A percentile compares a stretch with the other conserved stretches of the same genome.
phyloP scores from a whole-genome alignment of 2,888 invertebrate genomes.

The Ceraclea dissimilis region DNA sequence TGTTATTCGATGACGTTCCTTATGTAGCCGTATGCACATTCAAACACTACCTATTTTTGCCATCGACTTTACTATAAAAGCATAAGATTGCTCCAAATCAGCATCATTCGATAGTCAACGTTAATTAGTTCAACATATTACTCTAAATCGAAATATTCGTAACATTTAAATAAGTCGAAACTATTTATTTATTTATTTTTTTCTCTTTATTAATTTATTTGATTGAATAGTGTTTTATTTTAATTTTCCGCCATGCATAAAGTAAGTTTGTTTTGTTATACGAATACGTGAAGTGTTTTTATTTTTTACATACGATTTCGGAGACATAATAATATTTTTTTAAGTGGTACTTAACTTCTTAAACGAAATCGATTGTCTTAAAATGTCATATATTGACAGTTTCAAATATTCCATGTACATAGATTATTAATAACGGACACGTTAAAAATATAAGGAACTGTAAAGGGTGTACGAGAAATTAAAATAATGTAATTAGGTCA shows the following conservation, averaged over 20 bases:
- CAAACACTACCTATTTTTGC: neutral
- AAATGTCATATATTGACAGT: too few relatives aligned
- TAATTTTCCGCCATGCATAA: slow-evolving; percentile 17
- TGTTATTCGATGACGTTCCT: too few relatives aligned
- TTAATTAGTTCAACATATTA: slow-evolving; percentile 25
- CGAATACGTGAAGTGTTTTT: neutral
- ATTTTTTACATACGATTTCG: neutral
- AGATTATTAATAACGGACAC: too few relatives aligned
- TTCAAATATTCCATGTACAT: too few relatives aligned
- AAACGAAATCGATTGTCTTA: too few relatives aligned
- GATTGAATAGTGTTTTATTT: neutral
- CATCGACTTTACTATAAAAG: slow-evolving; percentile 20
- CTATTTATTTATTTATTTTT: neutral
- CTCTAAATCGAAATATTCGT: neutral
- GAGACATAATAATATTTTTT: too few relatives aligned
- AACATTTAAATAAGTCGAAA: slow-evolving; percentile 7
- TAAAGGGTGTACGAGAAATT: too few relatives aligned
- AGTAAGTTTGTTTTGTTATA: slow-evolving; percentile 15
- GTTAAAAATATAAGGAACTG: too few relatives aligned
- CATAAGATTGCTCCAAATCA: slow-evolving; percentile 24
- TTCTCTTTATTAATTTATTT: neutral
- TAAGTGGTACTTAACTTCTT: too few relatives aligned
- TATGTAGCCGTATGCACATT: neutral
- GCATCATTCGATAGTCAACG: slow-evolving; percentile 25
- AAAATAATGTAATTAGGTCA: too few relatives aligned